phyloP scores from a whole-genome alignment of 2,113 vertebrate species.

The Aphelocoma coerulescens region DNA sequence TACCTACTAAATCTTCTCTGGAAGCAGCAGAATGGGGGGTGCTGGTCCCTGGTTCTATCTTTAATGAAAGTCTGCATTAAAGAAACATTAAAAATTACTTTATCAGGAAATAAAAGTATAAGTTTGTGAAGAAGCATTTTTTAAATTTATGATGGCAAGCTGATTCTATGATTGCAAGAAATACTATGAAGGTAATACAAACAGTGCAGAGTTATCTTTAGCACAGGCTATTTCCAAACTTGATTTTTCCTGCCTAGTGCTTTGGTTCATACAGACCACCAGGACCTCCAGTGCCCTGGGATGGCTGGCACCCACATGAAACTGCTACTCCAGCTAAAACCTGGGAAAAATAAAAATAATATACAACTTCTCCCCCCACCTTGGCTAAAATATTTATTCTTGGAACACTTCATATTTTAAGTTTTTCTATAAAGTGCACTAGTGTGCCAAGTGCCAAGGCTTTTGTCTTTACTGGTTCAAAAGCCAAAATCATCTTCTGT shows the following conservation, averaged over 20 bases:
- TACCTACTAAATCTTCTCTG: slow-evolving; percentile 92
- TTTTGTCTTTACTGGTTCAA: background rate
- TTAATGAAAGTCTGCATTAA: slow-evolving; percentile 88
- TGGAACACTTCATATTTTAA: background rate
- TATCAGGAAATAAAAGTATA: background rate
- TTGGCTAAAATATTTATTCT: background rate
- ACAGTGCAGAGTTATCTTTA: background rate
- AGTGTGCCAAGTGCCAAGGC: background rate
- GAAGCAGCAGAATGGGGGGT: slow-evolving; percentile 90
- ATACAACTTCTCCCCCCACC: no score
- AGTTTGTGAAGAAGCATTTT: background rate
- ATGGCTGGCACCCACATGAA: background rate
- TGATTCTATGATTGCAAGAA: background rate
- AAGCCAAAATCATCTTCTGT: background rate
- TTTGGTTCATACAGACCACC: background rate
- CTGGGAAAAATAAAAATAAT: background rate
- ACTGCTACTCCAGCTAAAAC: background rate
- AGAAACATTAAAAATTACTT: slow-evolving; percentile 46
- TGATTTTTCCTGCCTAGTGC: background rate
- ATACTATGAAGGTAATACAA: background rate
- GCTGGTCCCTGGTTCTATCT: slow-evolving; percentile 95
- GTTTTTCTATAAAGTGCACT: background rate
- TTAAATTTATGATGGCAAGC: background rate
- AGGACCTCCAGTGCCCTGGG: background rate
- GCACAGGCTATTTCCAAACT: background rate